Evolutionary conservation across 64 coral and sea anemone genomes (phyloP), one percentile per base, ranked within the genome.

Genomic region (Montipora cactus): DNA sequence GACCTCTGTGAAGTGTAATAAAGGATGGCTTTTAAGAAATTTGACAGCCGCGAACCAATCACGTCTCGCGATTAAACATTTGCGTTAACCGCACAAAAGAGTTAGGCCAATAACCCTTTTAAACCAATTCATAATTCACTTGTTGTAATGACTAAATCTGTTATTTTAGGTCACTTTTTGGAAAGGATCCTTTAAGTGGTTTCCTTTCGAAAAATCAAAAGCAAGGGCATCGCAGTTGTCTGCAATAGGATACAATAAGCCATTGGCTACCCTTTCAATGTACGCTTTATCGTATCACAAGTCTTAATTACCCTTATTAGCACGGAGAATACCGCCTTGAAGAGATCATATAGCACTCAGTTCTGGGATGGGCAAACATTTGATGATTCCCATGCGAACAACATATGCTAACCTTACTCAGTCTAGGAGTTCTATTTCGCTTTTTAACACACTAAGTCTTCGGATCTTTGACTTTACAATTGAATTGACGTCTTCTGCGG

Each of bases 11-110:
- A 71, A 71, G 82, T 71, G 46, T 13, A 50, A 86, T 48, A 86
- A 45, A 86, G 62, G 82, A 86, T 71, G 66, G 44, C 66, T 72
- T 86, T 86, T 49, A 72, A 70, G 64, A 86, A 86, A 71, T 86
- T 10, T 72, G 1, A 86, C 82, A 86, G 64, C 82, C 46, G 7
- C 47, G 4, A 72, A 46, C 82, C 82, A 86, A 86, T 86, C 45
- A 86, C 15, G 66, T 9, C 8, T 50, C 45, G 44, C 8, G 2
- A 20, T 21, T 51, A 19, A 67, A 49, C 82, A 86, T 86, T 71
- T 72, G 82, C 15, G 0, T 25, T 72, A 23, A 71, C 82, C 82
- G 66, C 81, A 84, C 28, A 67, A 84, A n/a, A 8, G 81, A 10
- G 81, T 61, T 86, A 86, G 49, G 68, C 44, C 82, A 86, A 86